Conservation (phyloP, 1,140 invertebrate species). For the Psix sp. region DNA sequence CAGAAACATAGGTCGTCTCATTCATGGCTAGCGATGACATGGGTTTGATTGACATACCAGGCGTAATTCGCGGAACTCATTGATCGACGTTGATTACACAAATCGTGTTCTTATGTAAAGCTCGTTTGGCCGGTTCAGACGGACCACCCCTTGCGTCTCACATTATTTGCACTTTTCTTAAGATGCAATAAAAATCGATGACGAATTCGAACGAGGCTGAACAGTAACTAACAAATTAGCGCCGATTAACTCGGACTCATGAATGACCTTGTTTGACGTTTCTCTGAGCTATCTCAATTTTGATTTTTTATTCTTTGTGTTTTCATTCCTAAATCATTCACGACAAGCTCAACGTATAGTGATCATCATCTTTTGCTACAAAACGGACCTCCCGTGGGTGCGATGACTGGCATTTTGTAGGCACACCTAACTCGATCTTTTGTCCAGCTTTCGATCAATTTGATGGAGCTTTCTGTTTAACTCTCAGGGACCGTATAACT, state of each 20-base stretch:
- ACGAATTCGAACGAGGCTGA: conserved; percentile 19
- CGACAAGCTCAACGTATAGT: conserved; percentile 11
- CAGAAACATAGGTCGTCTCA: conserved; percentile 24
- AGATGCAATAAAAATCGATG: conserved; percentile 48
- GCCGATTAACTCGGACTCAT: conserved; percentile 22
- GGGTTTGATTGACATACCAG: conserved; percentile 42
- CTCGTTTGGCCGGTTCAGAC: conserved; percentile 11
- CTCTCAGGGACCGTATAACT: no score
- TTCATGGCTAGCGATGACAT: conserved; percentile 11
- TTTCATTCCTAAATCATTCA: conserved; percentile 41
- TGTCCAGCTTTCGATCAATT: conserved; percentile 57
- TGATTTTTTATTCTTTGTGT: conserved; percentile 32
- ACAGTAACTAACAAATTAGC: conserved; percentile 30
- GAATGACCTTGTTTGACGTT: conserved; percentile 4
- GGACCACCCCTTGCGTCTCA: conserved; percentile 29
- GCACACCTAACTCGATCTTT: conserved; percentile 63
- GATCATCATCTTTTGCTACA: conserved; percentile 23
- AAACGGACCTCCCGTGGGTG: conserved; percentile 69
- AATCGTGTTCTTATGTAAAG: conserved; percentile 34
- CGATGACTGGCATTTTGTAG: conserved; percentile 66
- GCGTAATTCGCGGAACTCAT: conserved; percentile 35
- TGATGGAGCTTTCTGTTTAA: no score
- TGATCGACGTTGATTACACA: conserved; percentile 49
- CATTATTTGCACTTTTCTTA: conserved; percentile 8
- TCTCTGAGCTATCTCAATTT: not conserved